These are phyloP conservation scores for Ruditapes philippinarum DNA, from an alignment of 1,140 invertebrate genomes.

Conservation along the genomic window DNA sequence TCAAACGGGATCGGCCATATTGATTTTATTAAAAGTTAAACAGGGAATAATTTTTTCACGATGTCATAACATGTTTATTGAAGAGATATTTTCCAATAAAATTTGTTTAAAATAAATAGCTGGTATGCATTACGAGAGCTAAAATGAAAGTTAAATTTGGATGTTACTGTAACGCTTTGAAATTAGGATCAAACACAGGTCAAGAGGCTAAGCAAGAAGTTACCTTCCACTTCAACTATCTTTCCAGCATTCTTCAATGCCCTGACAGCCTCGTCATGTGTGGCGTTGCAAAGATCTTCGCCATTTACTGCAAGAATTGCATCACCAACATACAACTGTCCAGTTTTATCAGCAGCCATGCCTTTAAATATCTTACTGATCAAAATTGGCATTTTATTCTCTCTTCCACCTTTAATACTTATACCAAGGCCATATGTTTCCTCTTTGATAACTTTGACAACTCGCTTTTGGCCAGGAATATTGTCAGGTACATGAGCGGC, in stretches of 20 bases:
- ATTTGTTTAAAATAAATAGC: too few relatives aligned
- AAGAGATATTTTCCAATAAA: too few relatives aligned
- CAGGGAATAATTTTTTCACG: too few relatives aligned
- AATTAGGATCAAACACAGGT: too few relatives aligned
- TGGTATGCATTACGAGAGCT: too few relatives aligned
- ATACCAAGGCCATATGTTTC: conserved; percentile 99
- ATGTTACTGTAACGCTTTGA: too few relatives aligned
- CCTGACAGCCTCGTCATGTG: conserved; percentile 99
- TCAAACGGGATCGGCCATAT: too few relatives aligned
- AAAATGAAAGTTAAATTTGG: too few relatives aligned
- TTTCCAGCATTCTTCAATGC: conserved; percentile 98
- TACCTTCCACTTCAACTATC: conserved; percentile 99
- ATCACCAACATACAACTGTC: conserved; percentile 99
- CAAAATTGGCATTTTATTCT: conserved; percentile 99
- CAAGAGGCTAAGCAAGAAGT: too few relatives aligned
- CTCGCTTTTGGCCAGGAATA: conserved; percentile 92
- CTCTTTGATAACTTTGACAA: conserved; percentile 97
- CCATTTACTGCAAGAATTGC: conserved; percentile 99
- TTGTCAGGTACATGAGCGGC: conserved; percentile 75
- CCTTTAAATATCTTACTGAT: conserved; percentile 90
- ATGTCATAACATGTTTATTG: too few relatives aligned
- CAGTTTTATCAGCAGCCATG: conserved; percentile 99
- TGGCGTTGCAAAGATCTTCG: conserved; percentile 97
- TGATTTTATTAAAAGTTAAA: too few relatives aligned
- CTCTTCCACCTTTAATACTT: conserved; percentile 98